Evolutionary conservation across 1,140 invertebrate genomes (phyloP).

Genomic region (Tigriopus japonicus): DNA sequence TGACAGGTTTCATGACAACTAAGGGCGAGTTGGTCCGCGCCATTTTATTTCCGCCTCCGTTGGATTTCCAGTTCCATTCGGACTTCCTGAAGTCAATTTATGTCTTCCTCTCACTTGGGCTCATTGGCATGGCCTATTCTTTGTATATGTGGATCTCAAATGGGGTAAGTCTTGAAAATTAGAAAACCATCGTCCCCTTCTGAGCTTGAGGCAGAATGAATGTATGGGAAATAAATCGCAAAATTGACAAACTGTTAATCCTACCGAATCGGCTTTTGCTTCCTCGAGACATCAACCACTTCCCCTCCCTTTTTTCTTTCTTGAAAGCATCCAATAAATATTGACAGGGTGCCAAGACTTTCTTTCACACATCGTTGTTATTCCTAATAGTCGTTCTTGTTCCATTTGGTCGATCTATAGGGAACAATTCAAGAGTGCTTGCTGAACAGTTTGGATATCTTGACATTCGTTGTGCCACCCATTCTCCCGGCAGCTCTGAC

Average conservation of each 20-base stretch:
- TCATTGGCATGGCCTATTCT: slow-evolving; percentile 23
- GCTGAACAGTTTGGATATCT: slow-evolving; percentile 25
- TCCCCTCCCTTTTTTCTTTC: no score
- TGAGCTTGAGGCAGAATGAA: neutral
- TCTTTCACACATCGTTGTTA: no score
- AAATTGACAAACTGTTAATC: no score
- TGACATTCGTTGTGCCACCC: slow-evolving; percentile 26
- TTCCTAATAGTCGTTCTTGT: no score
- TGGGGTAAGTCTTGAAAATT: slow-evolving; percentile 18
- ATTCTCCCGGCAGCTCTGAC: slow-evolving; percentile 33
- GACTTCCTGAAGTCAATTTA: slow-evolving; percentile 30
- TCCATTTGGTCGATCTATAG: slow-evolving; percentile 16
- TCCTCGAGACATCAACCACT: no score
- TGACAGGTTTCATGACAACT: slow-evolving; percentile 29
- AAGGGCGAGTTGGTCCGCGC: slow-evolving; percentile 33
- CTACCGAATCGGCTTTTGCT: no score
- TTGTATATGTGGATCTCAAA: slow-evolving; percentile 20
- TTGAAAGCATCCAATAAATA: no score
- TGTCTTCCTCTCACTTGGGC: slow-evolving; percentile 22
- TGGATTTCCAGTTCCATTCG: slow-evolving; percentile 31
- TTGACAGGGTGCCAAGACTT: no score
- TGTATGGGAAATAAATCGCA: neutral
- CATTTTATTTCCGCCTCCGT: slow-evolving; percentile 34
- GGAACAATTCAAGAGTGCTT: slow-evolving; percentile 20
- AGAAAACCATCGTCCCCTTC: neutral